These are phyloP conservation scores for Sphaerophoria taeniata DNA, from an alignment of 2,888 invertebrate species.

Conservation along the genomic window DNA sequence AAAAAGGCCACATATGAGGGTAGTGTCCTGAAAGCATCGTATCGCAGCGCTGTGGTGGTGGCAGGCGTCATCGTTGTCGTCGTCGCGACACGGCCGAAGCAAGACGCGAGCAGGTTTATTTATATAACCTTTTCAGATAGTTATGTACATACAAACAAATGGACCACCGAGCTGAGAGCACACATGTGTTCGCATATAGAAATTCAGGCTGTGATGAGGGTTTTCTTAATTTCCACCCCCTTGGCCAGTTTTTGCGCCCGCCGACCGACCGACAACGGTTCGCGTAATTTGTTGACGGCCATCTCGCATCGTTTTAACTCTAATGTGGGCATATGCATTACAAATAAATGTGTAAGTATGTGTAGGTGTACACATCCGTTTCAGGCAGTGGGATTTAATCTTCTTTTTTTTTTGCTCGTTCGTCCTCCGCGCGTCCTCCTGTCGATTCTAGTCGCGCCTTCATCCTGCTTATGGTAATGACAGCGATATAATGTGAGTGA, in stretches of 20 bases:
- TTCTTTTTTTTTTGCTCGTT: constrained; percentile 11
- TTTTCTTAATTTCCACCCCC: constrained; percentile 68
- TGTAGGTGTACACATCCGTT: not conserved
- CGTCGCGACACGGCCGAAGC: no score
- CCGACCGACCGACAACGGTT: constrained; percentile 6
- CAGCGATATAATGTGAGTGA: constrained; percentile 33
- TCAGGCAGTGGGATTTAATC: constrained; percentile 1
- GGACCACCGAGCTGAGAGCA: constrained; percentile 29
- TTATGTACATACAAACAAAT: constrained; percentile 57
- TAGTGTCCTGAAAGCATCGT: constrained; percentile 64
- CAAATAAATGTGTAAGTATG: constrained; percentile 18
- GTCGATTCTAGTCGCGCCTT: constrained; percentile 1
- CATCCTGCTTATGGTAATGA: constrained; percentile 59
- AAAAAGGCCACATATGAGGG: constrained; percentile 66
- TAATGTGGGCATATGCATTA: constrained; percentile 49
- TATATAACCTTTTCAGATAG: constrained; percentile 63
- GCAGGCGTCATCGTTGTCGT: constrained; percentile 9
- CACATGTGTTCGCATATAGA: not conserved
- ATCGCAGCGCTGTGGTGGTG: constrained; percentile 37
- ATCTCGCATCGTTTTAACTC: constrained; percentile 38
- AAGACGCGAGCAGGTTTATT: constrained; percentile 60
- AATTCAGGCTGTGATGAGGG: constrained; percentile 63
- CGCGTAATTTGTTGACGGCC: constrained; percentile 69
- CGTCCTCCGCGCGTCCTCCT: no score
- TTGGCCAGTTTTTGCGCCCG: constrained; percentile 50